A percentile compares a stretch with the other conserved stretches of the same genome.
Evolutionary conservation across 37 sponge, comb jelly and placozoan genomes (phyloP).

Genomic region (Amphimedon queenslandica): DNA sequence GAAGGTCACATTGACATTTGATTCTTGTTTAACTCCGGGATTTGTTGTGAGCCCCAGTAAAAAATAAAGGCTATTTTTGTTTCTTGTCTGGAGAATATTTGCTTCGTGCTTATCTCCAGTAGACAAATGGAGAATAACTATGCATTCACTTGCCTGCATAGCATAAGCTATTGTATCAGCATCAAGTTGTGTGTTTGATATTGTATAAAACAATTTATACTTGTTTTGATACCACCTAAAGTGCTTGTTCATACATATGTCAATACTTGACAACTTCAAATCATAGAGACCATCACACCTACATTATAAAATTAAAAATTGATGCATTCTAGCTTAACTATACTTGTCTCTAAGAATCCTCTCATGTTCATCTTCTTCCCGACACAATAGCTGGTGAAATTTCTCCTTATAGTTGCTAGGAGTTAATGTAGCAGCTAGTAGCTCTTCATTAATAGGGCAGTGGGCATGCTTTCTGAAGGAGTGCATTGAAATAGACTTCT

Average conservation of each 20-base stretch:
- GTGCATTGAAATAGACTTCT: too few species aligned
- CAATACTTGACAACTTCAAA: too few species aligned
- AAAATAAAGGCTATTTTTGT: neutral
- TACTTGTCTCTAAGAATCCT: conserved; percentile 35
- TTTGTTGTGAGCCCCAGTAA: neutral
- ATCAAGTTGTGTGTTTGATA: conserved; percentile 9
- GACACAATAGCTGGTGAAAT: conserved; percentile 70
- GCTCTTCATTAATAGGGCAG: neutral
- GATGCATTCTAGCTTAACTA: too few species aligned
- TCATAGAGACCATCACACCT: too few species aligned
- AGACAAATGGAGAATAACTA: neutral
- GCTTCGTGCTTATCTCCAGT: neutral
- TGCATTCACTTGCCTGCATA: conserved; percentile 46
- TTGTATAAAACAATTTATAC: too few species aligned
- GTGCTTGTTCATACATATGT: too few species aligned
- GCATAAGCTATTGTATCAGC: conserved; percentile 36
- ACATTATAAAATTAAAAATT: too few species aligned
- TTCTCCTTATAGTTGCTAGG: conserved; percentile 43
- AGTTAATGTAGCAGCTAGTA: conserved; percentile 15
- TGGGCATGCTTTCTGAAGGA: neutral
- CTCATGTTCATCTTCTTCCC: conserved; percentile 65
- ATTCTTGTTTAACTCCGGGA: neutral
- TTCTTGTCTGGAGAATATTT: neutral
- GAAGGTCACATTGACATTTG: conserved; percentile 29
- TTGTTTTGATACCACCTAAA: too few species aligned